These are phyloP conservation scores for Mechanitis mazaeus DNA, from an alignment of 2,888 invertebrate genomes.

Conservation along the genomic window DNA sequence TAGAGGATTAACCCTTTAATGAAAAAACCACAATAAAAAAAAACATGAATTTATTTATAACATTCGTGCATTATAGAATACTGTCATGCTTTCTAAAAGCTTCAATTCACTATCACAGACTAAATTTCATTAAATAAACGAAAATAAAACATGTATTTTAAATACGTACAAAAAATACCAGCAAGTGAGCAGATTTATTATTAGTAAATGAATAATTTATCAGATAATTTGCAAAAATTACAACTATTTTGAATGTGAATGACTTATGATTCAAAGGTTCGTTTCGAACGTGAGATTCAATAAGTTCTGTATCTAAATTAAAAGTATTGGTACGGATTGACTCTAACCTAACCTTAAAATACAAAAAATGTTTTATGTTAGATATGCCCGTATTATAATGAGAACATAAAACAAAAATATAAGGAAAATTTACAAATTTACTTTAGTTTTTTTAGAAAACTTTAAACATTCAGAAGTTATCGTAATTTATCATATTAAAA, in stretches of 20 bases:
- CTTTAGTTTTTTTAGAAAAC: too few relatives aligned
- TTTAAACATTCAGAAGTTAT: too few relatives aligned
- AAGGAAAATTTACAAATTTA: too few relatives aligned
- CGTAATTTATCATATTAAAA: too few relatives aligned
- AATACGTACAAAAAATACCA: constrained; percentile 20
- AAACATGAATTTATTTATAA: constrained; percentile 36
- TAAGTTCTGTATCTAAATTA: constrained; percentile 1
- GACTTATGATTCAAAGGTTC: neutral
- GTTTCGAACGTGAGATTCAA: constrained; percentile 17
- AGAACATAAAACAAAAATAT: too few relatives aligned
- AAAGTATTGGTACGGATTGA: constrained; percentile 25
- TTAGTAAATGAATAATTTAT: constrained; percentile 4
- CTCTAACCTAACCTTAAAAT: neutral
- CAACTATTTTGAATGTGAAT: constrained; percentile 3
- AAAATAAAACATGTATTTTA: constrained; percentile 16
- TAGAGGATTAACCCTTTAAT: constrained; percentile 7
- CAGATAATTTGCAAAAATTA: constrained; percentile 12
- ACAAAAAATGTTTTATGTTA: neutral
- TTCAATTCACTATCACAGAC: constrained; percentile 70
- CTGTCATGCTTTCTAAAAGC: constrained; percentile 64
- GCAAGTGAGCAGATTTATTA: constrained; percentile 19
- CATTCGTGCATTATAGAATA: constrained; percentile 59
- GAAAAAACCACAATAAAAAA: constrained; percentile 34
- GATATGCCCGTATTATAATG: neutral
- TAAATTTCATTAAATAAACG: constrained; percentile 24